Evolutionary conservation across 2,888 invertebrate genomes (phyloP).

Genomic region (Brachynemurus nebulosus): DNA sequence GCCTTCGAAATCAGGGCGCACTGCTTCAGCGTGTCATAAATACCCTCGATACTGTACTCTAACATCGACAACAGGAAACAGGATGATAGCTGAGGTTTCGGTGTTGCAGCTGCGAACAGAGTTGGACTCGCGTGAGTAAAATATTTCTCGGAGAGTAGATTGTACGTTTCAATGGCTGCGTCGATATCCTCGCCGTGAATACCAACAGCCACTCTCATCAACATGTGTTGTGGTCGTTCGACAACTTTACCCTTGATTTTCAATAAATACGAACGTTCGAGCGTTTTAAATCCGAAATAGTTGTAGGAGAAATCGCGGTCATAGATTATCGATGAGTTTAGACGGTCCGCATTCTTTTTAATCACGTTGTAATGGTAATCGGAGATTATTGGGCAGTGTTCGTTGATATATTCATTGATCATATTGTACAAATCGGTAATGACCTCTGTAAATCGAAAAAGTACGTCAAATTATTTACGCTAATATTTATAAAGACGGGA

Average conservation of each 20-base stretch:
- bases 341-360: conserved; percentile 68
- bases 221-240: conserved; percentile 96
- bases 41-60: conserved; percentile 91
- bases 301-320: conserved; percentile 95
- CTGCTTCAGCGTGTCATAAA: conserved; percentile 79
- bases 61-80: conserved; percentile 92
- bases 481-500: too few relatives aligned
- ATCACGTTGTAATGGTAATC: conserved; percentile 69
- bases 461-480: too few relatives aligned
- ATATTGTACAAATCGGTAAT: conserved; percentile 74
- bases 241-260: conserved; percentile 85
- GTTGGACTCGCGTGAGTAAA: conserved; percentile 99
- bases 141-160: conserved; percentile 84
- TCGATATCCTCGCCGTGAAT: conserved; percentile 92
- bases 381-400: conserved; percentile 71
- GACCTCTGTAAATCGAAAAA: too few relatives aligned
- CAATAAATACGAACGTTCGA: conserved; percentile 88
- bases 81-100: conserved; percentile 82
- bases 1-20: conserved; percentile 94
- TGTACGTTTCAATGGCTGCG: conserved; percentile 88
- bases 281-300: conserved; percentile 98
- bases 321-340: conserved; percentile 93
- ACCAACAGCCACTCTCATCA: conserved; percentile 94
- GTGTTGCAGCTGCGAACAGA: conserved; percentile 88
- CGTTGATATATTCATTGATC: conserved; percentile 56